These are phyloP conservation scores for Podarcis cretensis DNA, from an alignment of 2,113 vertebrate genomes.

Conservation along the genomic window DNA sequence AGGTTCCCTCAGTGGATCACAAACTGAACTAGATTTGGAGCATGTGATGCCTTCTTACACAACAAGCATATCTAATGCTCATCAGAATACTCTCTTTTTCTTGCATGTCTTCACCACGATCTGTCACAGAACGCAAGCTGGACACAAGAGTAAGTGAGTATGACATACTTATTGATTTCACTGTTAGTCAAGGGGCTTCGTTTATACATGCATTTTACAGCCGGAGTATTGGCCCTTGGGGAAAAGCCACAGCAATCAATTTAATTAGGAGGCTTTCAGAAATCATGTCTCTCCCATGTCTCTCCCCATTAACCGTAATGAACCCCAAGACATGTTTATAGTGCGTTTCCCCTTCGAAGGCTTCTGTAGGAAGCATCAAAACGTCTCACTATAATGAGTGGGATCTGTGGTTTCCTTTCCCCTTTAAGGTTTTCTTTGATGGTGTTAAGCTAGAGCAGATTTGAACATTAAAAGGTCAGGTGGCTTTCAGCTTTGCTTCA, in stretches of 20 bases:
- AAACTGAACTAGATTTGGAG: background rate
- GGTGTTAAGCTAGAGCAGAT: constrained; percentile 38
- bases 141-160: constrained; percentile 37
- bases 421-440: constrained; percentile 38
- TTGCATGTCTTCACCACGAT: constrained; percentile 9
- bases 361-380: constrained; percentile 49
- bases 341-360: constrained; percentile 34
- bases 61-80: background rate
- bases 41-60: background rate
- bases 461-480: constrained; percentile 19
- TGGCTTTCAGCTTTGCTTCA: constrained; percentile 10
- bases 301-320: constrained; percentile 41
- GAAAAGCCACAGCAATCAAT: constrained; percentile 49
- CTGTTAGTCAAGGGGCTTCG: constrained; percentile 33
- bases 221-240: constrained; percentile 39
- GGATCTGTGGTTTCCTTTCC: constrained; percentile 38
- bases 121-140: constrained; percentile 12
- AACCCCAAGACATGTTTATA: constrained; percentile 37
- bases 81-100: background rate
- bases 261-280: constrained; percentile 56
- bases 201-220: constrained; percentile 56
- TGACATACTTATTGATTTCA: constrained; percentile 45
- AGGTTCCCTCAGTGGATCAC: background rate
- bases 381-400: constrained; percentile 15
- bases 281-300: constrained; percentile 9